Evolutionary conservation across 2,888 invertebrate species (phyloP), one percentile per base, ranked within the genome.

Genomic region (Geophilus truncorum): DNA sequence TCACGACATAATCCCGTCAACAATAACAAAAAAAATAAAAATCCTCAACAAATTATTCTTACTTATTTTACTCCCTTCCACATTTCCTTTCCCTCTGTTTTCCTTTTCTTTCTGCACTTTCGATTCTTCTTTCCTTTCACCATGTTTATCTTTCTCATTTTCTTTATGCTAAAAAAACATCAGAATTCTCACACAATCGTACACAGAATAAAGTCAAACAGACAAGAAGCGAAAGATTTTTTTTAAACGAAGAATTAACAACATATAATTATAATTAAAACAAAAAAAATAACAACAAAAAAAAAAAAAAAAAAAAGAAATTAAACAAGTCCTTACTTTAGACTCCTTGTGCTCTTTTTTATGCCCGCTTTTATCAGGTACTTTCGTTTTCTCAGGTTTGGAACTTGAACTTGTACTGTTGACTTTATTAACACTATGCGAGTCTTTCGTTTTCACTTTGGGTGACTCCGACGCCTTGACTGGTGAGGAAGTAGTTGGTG

Each of bases 21-120:
- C n/a, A n/a, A n/a, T n/a, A n/a, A n/a, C n/a, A n/a, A 25, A n/a
- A 15, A 6, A 6, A n/a, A 23, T n/a, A 9, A 32, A 32, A 30
- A 32, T 3, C n/a, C 75, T 15, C 75, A 75, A 75, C 1, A 77
- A 77, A 34, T 30, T 10, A 10, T 28, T 32, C 77, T 77, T 77
- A 77, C 32, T 62, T 62, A 62, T 77, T 77, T 36, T 34, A 77
- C 30, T 77, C 75, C 28, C 28, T 23, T 75, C 32, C 75, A 75
- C 15, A 30, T 75, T 28, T 75, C 75, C 75, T 75, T 75, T 75
- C 32, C 75, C 32, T 77, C 32, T 34, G 21, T 77, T 36, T 30
- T 77, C 36, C 15, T 77, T 77, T 77, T 36, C 77, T n/a, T 77
- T 36, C 36, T 77, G 28, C 21, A 30, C 10, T 36, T 77, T 21